Evolutionary conservation across 2,113 vertebrate genomes (phyloP).

Genomic region (Mellivora capensis): DNA sequence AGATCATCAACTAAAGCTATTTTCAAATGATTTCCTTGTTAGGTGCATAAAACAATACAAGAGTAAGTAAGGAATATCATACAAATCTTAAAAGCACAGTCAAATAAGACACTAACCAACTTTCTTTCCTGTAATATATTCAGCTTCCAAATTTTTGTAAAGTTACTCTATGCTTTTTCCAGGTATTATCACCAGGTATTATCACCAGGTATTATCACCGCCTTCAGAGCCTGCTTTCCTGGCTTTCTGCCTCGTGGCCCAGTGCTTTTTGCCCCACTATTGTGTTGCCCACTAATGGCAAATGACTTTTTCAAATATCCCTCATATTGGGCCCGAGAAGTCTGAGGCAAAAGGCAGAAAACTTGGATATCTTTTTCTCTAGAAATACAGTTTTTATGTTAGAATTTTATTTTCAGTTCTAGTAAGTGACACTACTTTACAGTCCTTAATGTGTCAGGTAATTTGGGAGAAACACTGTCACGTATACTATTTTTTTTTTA

Average conservation of each 20-base stretch:
- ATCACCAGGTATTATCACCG: background rate
- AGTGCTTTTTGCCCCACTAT: background rate
- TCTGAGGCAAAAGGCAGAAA: background rate
- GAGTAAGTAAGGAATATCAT: background rate
- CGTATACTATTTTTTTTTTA: background rate
- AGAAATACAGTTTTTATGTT: background rate
- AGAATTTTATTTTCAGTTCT: slow-evolving; percentile 22
- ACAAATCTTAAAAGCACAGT: background rate
- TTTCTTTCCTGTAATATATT: background rate
- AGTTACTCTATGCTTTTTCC: background rate
- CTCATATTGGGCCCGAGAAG: background rate
- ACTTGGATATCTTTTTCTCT: background rate
- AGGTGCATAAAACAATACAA: background rate
- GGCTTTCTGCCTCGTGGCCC: background rate
- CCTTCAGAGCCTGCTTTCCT: background rate
- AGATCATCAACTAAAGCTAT: background rate
- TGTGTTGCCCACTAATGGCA: background rate
- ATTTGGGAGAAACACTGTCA: background rate
- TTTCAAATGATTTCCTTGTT: background rate
- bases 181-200: background rate
- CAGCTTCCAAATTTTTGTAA: background rate
- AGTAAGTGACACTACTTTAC: background rate
- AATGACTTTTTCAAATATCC: background rate
- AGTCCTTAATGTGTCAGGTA: background rate
- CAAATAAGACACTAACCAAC: background rate